Percentiles rank a stretch among this genome's conserved stretches.
Evolutionary conservation across 2,888 invertebrate species (phyloP).

Genomic region (Syrista parreyssii): DNA sequence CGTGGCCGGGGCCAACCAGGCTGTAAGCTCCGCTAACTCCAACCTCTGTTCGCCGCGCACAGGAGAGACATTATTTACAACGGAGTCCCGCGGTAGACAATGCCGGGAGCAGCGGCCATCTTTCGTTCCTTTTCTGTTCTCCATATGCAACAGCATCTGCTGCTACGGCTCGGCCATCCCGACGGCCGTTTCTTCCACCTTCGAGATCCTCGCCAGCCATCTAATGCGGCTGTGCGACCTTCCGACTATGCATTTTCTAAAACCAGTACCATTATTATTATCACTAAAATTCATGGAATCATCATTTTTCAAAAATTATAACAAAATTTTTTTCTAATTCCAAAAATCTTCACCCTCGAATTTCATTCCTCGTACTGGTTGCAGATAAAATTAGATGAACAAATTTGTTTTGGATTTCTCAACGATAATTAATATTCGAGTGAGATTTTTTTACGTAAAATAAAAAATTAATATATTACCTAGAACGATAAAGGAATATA

Average conservation of each 20-base stretch:
- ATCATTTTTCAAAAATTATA: too few relatives aligned
- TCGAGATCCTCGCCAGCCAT: conserved; percentile 15
- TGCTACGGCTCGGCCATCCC: conserved; percentile 15
- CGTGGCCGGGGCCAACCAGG: conserved; percentile 47
- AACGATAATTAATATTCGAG: too few relatives aligned
- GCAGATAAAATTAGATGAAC: too few relatives aligned
- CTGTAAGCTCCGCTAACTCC: conserved; percentile 49
- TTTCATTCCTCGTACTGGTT: too few relatives aligned
- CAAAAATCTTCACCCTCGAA: too few relatives aligned
- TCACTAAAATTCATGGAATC: too few relatives aligned
- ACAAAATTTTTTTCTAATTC: too few relatives aligned
- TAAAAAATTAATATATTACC: too few relatives aligned
- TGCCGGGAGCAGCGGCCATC: conserved; percentile 54
- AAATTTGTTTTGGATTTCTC: too few relatives aligned
- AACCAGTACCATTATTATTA: too few relatives aligned
- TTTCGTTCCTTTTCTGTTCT: conserved; percentile 62
- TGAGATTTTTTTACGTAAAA: too few relatives aligned
- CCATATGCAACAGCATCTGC: conserved; percentile 64
- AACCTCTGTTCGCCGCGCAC: conserved; percentile 38
- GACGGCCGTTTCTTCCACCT: conserved; percentile 11
- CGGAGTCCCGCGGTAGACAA: conserved; percentile 58
- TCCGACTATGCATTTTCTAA: background rate
- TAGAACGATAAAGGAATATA: too few relatives aligned
- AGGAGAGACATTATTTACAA: conserved; percentile 62
- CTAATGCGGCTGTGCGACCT: conserved; percentile 13